Conservation (phyloP, 1,140 invertebrate genomes). For the Atopsyche davidsoni region DNA sequence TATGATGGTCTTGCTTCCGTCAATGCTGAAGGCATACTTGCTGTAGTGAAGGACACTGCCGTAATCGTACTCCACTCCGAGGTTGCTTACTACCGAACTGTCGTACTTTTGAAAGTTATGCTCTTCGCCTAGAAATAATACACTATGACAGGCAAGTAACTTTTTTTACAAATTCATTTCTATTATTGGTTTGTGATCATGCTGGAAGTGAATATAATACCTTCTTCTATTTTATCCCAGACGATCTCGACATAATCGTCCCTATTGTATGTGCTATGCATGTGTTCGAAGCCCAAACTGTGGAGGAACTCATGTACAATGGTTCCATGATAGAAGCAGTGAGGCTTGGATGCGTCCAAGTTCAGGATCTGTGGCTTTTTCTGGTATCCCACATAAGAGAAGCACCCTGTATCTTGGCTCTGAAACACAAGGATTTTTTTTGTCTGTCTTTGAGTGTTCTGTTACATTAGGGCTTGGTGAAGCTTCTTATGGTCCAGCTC, state of each 20-base stretch:
- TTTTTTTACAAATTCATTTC: not conserved
- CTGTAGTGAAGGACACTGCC: constrained; percentile 69
- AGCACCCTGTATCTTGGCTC: constrained; percentile 18
- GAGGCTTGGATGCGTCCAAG: constrained; percentile 39
- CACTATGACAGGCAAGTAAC: not conserved
- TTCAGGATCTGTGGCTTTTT: constrained; percentile 45
- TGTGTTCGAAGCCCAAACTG: constrained; percentile 63
- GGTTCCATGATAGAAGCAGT: constrained; percentile 49
- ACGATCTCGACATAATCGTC: constrained; percentile 61
- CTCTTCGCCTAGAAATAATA: constrained; percentile 46
- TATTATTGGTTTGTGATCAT: not conserved
- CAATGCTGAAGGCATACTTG: constrained; percentile 57
- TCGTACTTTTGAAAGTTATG: constrained; percentile 67
- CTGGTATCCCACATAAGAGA: constrained; percentile 7
- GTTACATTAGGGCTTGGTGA: too few species aligned
- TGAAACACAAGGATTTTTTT: constrained; percentile 26
- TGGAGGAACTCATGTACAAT: constrained; percentile 64
- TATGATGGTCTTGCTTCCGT: constrained; percentile 57
- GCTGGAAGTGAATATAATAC: constrained; percentile 23
- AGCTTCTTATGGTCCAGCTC: too few species aligned
- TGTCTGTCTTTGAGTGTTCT: too few species aligned
- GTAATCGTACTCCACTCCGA: constrained; percentile 61
- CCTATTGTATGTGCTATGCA: constrained; percentile 63
- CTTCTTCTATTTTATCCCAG: constrained; percentile 59
- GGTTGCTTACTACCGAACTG: constrained; percentile 55